These are phyloP conservation scores for Lynx canadensis DNA, from an alignment of 2,113 vertebrate species.

Conservation along the genomic window DNA sequence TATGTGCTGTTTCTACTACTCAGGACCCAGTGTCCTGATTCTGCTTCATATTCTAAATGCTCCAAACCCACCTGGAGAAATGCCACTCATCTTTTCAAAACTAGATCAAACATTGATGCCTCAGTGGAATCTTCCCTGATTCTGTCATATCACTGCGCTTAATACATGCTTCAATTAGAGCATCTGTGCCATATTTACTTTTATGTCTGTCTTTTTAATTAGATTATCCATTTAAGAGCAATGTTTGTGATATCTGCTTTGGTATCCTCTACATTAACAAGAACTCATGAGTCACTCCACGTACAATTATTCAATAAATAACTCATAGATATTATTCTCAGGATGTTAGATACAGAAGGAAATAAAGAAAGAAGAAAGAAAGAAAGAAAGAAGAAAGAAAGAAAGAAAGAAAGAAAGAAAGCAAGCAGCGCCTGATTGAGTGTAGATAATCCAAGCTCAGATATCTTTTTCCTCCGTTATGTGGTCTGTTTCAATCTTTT, in stretches of 20 bases:
- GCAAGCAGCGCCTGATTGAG: background rate
- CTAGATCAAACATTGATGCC: background rate
- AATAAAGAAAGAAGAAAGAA: background rate
- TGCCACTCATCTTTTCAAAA: background rate
- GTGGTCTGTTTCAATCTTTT: background rate
- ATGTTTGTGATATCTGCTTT: background rate
- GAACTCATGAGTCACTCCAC: background rate
- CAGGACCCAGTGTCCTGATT: background rate
- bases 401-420: background rate
- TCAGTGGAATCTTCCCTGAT: background rate
- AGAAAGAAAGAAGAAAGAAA: too few relatives aligned
- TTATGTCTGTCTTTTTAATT: background rate
- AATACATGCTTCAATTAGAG: background rate
- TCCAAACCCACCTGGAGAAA: background rate
- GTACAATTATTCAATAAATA: background rate
- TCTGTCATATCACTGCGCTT: background rate
- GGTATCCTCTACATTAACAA: background rate
- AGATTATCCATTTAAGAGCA: background rate
- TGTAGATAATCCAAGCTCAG: background rate
- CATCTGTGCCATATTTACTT: background rate
- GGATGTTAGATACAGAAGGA: background rate
- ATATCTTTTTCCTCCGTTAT: background rate
- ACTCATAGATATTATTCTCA: background rate
- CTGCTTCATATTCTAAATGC: background rate
- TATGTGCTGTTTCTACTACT: background rate